Evolutionary conservation across 2,888 invertebrate species (phyloP).

Genomic region (Drosophila melanosoma): DNA sequence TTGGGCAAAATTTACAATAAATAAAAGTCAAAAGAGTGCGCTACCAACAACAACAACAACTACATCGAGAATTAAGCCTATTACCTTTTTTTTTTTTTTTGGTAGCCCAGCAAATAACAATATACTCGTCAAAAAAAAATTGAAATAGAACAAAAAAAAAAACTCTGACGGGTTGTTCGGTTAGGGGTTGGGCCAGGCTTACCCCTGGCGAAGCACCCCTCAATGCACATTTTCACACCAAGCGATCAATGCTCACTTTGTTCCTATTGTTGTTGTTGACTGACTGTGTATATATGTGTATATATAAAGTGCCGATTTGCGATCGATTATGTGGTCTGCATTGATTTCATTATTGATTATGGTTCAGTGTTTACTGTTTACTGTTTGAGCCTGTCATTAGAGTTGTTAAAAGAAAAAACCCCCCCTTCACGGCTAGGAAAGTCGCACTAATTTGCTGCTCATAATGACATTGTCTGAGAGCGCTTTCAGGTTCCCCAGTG

Average conservation of each 20-base stretch:
- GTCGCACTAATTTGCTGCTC: constrained; percentile 62
- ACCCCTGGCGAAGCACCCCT: constrained; percentile 63
- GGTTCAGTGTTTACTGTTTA: constrained; percentile 38
- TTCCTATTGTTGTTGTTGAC: constrained; percentile 16
- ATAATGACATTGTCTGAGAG: constrained; percentile 73
- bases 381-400: constrained; percentile 54
- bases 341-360: constrained; percentile 71
- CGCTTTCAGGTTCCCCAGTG: constrained; percentile 31
- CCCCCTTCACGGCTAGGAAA: not conserved
- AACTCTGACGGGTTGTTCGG: constrained; percentile 65
- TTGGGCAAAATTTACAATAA: constrained; percentile 78
- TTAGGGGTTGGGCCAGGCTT: constrained; percentile 58
- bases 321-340: constrained; percentile 76
- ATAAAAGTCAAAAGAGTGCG: constrained; percentile 49
- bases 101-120: constrained; percentile 35
- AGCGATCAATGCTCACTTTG: constrained; percentile 71
- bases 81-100: constrained; percentile 57
- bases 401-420: constrained; percentile 15
- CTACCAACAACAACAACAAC: constrained; percentile 30
- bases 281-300: not conserved
- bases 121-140: constrained; percentile 16
- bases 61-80: constrained; percentile 65
- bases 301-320: constrained; percentile 38
- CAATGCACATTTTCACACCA: constrained; percentile 45
- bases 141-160: constrained; percentile 35